These are phyloP conservation scores for Ormyrus thymus DNA, from an alignment of 2,888 invertebrate species.

Conservation along the genomic window DNA sequence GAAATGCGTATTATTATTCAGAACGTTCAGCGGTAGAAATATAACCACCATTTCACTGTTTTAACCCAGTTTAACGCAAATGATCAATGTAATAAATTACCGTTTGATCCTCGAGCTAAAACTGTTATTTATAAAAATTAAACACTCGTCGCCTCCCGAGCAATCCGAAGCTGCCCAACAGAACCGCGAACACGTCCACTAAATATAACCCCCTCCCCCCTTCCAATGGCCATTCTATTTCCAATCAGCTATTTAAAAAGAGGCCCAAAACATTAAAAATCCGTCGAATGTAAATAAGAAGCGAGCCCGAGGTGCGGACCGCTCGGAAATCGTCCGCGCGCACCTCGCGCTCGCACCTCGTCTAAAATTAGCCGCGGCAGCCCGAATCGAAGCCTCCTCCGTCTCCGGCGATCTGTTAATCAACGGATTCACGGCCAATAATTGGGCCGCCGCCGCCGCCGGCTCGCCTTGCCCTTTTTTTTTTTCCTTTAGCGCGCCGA, in stretches of 20 bases:
- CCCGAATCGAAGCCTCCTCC: no score
- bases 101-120: no score
- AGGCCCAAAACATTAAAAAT: no score
- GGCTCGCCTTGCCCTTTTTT: no score
- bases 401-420: not conserved
- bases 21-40: not conserved
- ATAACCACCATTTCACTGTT: no score
- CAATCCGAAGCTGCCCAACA: not conserved
- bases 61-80: no score
- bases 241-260: conserved; percentile 34
- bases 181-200: not conserved
- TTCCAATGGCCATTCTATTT: conserved; percentile 36
- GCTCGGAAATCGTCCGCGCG: no score
- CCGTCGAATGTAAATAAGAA: no score
- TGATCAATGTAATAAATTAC: no score
- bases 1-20: conserved; percentile 7
- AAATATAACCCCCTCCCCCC: not conserved
- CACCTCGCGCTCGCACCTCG: not conserved
- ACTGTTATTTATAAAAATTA: not conserved
- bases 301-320: no score
- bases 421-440: conserved; percentile 48
- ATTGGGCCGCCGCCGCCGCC: not conserved
- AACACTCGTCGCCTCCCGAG: not conserved
- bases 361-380: conserved; percentile 46
- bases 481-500: no score